A percentile compares a stretch with the other conserved stretches of the same genome.
phyloP scores from a whole-genome alignment of 1,140 invertebrate species.

The Cardiocondyla obscurior region DNA sequence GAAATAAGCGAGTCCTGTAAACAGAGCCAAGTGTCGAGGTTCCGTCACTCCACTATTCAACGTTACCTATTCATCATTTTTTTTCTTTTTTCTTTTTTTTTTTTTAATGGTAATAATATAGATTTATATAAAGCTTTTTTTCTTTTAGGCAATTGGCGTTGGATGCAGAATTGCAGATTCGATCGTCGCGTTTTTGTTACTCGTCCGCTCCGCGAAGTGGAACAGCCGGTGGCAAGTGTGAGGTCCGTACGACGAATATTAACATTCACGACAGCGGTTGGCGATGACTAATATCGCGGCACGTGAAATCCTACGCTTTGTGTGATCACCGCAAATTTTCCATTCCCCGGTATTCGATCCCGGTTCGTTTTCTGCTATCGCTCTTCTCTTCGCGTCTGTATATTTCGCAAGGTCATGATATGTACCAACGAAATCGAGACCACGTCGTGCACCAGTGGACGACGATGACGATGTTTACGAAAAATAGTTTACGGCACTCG shows the following conservation, averaged over 20 bases:
- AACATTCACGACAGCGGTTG: conserved; percentile 44
- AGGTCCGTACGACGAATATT: conserved; percentile 12
- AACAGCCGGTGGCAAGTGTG: neutral
- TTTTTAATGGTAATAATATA: neutral
- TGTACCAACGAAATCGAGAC: neutral
- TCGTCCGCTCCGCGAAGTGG: neutral
- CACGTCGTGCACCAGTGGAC: neutral
- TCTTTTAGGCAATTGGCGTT: neutral
- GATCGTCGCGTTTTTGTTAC: too few species aligned
- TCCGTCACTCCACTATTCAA: too few species aligned
- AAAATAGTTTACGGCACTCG: neutral
- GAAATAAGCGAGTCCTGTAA: neutral
- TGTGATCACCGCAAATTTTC: conserved; percentile 53
- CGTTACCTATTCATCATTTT: too few species aligned
- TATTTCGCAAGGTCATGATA: conserved; percentile 9
- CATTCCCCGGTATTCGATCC: conserved; percentile 54
- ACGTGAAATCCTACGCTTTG: conserved; percentile 12
- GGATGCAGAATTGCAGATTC: neutral
- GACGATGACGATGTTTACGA: neutral
- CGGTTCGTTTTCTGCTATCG: neutral
- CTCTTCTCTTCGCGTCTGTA: neutral
- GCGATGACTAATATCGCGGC: neutral
- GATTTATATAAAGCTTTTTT: neutral
- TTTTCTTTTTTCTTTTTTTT: too few species aligned
- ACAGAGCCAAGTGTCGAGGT: neutral